Base-by-base conservation (phyloP, 1,140 invertebrate species). In the Caenorhabditis inopinata region DNA sequence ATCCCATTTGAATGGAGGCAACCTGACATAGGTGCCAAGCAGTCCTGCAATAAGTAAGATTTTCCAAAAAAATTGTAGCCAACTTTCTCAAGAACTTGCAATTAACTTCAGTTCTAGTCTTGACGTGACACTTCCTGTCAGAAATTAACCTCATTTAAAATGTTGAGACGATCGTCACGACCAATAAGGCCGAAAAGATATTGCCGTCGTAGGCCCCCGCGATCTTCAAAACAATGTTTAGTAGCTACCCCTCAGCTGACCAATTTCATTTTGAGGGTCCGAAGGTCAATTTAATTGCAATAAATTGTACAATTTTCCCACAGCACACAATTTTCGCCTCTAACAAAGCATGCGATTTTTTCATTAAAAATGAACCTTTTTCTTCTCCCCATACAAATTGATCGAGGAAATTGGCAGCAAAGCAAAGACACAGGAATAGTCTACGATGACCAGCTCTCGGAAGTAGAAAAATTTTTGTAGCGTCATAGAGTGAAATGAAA, bases 341-440 rank as follows among this genome's bases (percentile, higher is more conserved):
- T n/a, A n/a, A 23, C 51, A 58, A n/a, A 58, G 11, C n/a, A 7
- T 47, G 14, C 3, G 18, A 14, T 23, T 2, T 58, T 68, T 7
- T 38, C 21, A 5, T 3, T 14, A 27, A 68, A 53, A 79, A 53
- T 48, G 42, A 38, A 76, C 80, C 51, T 76, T 83, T 83, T 42
- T 83, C 82, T 76, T 83, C 82, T 47, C 82, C 82, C 45, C 84
- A 83, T 21, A 83, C 80, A 48, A 83, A 83, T 74, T 82, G 80
- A 58, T 83, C 82, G 18, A 83, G 45, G 49, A 83, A 83, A 38
- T 82, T 82, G 32, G 82, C 80, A 4, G 81, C 42, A 76, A 83
- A 76, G 47, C 82, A 83, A 18, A 83, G 38, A 35, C 76, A 83
- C 9, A 83, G 76, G 74, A 82, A 82, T 11, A 78, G 11, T 46